A percentile compares a stretch with the other conserved stretches of the same genome.
phyloP scores from a whole-genome alignment of 2,888 invertebrate species.

The Dasypogon diadema region DNA sequence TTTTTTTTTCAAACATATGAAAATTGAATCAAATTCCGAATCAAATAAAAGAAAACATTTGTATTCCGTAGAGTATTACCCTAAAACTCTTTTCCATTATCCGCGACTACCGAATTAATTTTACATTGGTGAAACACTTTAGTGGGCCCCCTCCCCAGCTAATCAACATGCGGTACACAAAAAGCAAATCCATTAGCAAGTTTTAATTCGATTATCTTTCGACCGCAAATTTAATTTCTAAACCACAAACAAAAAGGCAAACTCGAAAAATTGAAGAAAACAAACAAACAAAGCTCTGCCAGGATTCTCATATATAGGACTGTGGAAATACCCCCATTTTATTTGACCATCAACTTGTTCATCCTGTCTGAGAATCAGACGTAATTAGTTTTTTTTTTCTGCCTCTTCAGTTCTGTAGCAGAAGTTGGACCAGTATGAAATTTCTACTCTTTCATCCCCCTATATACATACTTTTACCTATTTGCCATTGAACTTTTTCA shows the following conservation, averaged over 20 bases:
- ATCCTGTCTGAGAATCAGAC: background rate
- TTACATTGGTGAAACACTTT: constrained; percentile 6
- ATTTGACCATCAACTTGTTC: constrained; percentile 9
- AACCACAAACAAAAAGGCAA: constrained; percentile 49
- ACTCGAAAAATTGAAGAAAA: constrained; percentile 41
- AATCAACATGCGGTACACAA: constrained; percentile 30
- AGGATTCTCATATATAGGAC: constrained; percentile 8
- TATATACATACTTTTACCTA: background rate
- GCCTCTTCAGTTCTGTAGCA: no score
- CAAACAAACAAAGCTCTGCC: constrained; percentile 25
- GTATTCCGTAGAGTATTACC: no score
- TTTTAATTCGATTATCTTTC: constrained; percentile 50
- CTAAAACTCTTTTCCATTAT: no score
- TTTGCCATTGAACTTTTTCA: constrained; percentile 30
- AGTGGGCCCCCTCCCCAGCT: background rate
- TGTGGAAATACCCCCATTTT: background rate
- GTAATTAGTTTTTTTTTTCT: constrained; percentile 41
- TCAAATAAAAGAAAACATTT: no score
- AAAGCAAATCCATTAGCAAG: constrained; percentile 47
- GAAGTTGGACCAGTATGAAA: constrained; percentile 9
- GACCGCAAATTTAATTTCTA: constrained; percentile 50
- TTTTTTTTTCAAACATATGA: no score
- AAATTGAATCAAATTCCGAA: no score
- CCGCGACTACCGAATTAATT: constrained; percentile 12
- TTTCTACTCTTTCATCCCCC: background rate